phyloP scores from a whole-genome alignment of 1,140 invertebrate genomes.

The Trachymyrmex cornetzi region DNA sequence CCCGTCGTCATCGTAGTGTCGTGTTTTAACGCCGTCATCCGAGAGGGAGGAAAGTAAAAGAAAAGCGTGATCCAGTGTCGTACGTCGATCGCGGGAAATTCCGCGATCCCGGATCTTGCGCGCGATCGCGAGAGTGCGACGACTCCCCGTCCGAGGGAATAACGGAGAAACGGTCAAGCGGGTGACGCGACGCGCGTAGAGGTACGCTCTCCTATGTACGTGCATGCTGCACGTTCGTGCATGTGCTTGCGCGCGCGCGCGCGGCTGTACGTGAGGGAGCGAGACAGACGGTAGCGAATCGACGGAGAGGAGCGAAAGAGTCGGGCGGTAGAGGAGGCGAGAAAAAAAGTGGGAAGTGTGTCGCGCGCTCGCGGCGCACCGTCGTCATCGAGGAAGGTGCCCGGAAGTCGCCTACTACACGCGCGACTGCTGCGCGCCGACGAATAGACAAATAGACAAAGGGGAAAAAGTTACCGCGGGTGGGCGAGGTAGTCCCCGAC shows the following conservation, averaged over 20 bases:
- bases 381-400: conserved; percentile 48
- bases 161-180: conserved; percentile 47
- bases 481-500: conserved; percentile 44
- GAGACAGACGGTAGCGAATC: conserved; percentile 12
- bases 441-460: conserved; percentile 34
- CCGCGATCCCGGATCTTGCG: conserved; percentile 29
- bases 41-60: background rate
- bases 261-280: background rate
- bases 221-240: background rate
- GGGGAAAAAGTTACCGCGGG: conserved; percentile 24
- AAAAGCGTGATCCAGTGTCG: conserved; percentile 2
- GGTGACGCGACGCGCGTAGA: conserved; percentile 32
- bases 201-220: background rate
- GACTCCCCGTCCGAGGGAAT: conserved; percentile 12
- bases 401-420: conserved; percentile 67
- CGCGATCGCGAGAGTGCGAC: background rate
- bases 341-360: conserved; percentile 69
- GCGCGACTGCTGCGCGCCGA: background rate
- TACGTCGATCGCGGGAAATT: conserved; percentile 33
- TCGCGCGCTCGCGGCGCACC: conserved; percentile 49
- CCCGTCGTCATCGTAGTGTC: conserved; percentile 55
- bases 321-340: background rate
- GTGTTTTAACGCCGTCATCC: conserved; percentile 24
- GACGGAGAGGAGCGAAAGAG: conserved; percentile 18
- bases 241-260: conserved; percentile 15